Evolutionary conservation across 2,113 vertebrate species (phyloP).

Genomic region (Halichoeres trimaculatus): DNA sequence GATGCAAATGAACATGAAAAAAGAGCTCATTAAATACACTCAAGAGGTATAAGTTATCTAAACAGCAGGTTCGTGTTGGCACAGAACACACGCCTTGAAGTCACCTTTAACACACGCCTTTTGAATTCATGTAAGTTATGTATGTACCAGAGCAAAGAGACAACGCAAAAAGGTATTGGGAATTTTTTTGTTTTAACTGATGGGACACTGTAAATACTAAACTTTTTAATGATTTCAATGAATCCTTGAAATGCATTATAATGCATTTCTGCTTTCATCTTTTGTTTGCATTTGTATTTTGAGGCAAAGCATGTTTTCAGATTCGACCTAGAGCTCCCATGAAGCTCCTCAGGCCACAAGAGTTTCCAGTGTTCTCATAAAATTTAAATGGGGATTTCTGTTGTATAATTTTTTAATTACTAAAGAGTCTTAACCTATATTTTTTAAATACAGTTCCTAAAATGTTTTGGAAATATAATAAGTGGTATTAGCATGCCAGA

Average conservation of each 20-base stretch:
- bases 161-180: too few species aligned
- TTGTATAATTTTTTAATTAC: too few species aligned
- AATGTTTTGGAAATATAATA: background rate
- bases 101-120: background rate
- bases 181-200: too few species aligned
- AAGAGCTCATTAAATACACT: constrained; percentile 44
- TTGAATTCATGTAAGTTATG: background rate
- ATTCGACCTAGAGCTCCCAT: background rate
- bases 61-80: too few species aligned
- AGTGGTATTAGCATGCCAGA: too few species aligned
- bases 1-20: constrained; percentile 43
- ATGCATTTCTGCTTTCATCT: too few species aligned
- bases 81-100: background rate
- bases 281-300: background rate
- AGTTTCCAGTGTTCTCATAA: background rate
- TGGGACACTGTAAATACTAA: too few species aligned
- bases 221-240: too few species aligned
- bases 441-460: background rate
- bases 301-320: background rate
- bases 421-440: background rate
- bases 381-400: too few species aligned
- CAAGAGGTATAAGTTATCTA: constrained; percentile 3
- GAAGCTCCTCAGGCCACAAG: background rate
- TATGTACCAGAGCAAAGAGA: too few species aligned
- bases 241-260: too few species aligned